phyloP scores from a whole-genome alignment of 2,797 vertebrate species.

The Oreochromis grahami region DNA sequence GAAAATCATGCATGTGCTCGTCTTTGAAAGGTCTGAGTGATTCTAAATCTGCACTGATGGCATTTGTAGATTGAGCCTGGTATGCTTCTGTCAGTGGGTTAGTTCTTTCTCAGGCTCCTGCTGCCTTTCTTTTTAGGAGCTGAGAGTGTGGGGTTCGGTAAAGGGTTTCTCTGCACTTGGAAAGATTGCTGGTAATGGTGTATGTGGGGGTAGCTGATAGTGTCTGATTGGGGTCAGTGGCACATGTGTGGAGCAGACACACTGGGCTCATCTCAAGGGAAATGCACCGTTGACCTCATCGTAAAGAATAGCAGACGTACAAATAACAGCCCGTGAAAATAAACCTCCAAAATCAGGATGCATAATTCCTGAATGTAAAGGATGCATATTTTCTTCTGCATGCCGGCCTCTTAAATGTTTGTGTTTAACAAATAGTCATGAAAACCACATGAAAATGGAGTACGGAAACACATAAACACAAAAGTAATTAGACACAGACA shows the following conservation, averaged over 20 bases:
- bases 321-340: not conserved
- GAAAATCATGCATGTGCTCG: not conserved
- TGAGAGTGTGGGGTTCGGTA: not conserved
- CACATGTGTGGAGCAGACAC: conserved; percentile 20
- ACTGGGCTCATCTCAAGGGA: conserved; percentile 18
- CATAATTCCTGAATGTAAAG: not conserved
- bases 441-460: not conserved
- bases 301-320: conserved; percentile 12
- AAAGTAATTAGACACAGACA: not conserved
- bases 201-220: not conserved
- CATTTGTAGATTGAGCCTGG: conserved; percentile 17
- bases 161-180: not conserved
- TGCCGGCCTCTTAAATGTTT: not conserved
- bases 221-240: conserved; percentile 10
- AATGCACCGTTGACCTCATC: conserved; percentile 23
- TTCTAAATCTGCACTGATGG: conserved; percentile 31
- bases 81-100: conserved; percentile 39
- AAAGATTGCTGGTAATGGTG: not conserved
- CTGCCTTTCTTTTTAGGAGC: conserved; percentile 23
- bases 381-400: not conserved
- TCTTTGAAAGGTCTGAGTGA: not conserved
- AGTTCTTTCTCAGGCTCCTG: conserved; percentile 53
- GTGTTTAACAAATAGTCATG: not conserved
- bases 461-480: not conserved
- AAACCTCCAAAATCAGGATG: conserved; percentile 5